These are phyloP conservation scores for Himalopsyche anomala DNA, from an alignment of 2,888 invertebrate species.

Conservation along the genomic window DNA sequence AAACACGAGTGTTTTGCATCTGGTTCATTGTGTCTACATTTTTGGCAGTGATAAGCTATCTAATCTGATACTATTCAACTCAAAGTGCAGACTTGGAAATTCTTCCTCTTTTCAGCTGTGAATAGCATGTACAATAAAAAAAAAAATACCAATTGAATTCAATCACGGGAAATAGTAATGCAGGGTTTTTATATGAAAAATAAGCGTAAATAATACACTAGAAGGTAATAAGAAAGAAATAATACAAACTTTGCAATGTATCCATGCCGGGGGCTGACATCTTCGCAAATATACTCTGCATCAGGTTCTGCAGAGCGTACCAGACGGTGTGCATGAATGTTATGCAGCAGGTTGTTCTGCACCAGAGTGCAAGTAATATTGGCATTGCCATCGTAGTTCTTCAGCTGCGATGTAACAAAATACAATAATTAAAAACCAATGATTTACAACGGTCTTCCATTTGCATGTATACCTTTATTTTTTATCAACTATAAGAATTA, in stretches of 20 bases:
- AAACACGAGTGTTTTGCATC: no score
- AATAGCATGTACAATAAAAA: no score
- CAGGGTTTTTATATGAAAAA: background rate
- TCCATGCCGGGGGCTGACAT: slow-evolving; percentile 77
- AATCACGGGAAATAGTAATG: no score
- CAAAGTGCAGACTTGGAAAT: no score
- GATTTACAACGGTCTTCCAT: no score
- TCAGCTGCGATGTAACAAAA: slow-evolving; percentile 69
- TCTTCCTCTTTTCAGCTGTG: no score
- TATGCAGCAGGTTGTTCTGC: slow-evolving; percentile 70
- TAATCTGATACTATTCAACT: no score
- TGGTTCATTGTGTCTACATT: no score
- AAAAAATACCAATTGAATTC: no score
- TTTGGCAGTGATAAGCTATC: no score
- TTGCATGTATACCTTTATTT: no score
- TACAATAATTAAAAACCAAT: background rate
- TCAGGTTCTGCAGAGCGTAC: slow-evolving; percentile 79
- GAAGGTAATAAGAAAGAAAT: background rate
- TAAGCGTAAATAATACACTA: background rate
- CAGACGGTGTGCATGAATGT: slow-evolving; percentile 83
- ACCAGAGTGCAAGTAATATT: slow-evolving; percentile 84
- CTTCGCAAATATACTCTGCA: slow-evolving; percentile 82
- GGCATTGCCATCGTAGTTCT: slow-evolving; percentile 78
- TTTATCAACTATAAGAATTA: no score
- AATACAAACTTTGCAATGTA: slow-evolving; percentile 80